phyloP scores from a whole-genome alignment of 2,113 vertebrate species.

The Tor tambroides region DNA sequence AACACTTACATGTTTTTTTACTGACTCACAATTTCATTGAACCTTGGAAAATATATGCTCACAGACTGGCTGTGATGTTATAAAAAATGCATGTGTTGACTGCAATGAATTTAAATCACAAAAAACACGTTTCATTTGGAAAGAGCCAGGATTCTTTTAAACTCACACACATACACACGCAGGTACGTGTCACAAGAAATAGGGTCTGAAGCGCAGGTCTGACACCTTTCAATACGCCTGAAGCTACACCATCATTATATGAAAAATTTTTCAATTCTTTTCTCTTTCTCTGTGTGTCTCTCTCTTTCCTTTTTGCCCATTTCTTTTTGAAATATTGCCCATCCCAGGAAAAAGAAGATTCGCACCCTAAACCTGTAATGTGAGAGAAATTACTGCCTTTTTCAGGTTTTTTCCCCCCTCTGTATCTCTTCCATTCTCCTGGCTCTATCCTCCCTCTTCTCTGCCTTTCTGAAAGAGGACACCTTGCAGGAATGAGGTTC shows the following conservation, averaged over 20 bases:
- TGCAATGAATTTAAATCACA: constrained; percentile 12
- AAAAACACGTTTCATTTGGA: not conserved
- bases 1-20: not conserved
- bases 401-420: no score
- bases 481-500: constrained; percentile 25
- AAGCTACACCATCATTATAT: constrained; percentile 25
- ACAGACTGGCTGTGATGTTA: not conserved
- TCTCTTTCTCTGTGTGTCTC: not conserved
- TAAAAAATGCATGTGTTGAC: not conserved
- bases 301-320: constrained; percentile 15
- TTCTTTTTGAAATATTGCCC: constrained; percentile 22
- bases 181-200: constrained; percentile 7
- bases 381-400: not conserved
- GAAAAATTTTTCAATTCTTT: not conserved
- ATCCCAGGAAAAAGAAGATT: not conserved
- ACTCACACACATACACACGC: not conserved
- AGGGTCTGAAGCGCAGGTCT: constrained; percentile 4
- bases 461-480: constrained; percentile 32
- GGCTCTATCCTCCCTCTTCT: not conserved
- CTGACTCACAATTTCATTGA: not conserved
- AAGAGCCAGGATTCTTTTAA: not conserved
- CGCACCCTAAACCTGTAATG: not conserved
- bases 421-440: not conserved
- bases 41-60: not conserved
- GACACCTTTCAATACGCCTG: constrained; percentile 20